Conservation (phyloP, 2,797 vertebrate genomes). For the Ptychadena robeensis region DNA sequence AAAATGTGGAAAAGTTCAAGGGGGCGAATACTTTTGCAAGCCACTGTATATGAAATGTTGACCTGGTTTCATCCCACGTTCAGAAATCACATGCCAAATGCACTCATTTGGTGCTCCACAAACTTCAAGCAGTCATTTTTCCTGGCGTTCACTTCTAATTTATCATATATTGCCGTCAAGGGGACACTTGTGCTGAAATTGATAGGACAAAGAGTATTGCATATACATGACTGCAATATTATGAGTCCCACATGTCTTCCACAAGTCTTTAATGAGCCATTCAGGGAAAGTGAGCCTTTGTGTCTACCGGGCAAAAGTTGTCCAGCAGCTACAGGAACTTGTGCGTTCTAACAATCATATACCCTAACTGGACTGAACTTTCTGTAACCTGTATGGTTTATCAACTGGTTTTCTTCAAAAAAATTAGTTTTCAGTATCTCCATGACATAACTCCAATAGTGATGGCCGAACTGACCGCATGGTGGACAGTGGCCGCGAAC, state of each 20-base stretch:
- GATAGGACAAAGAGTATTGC: conserved; percentile 25
- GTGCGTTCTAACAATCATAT: too few relatives aligned
- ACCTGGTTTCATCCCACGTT: not conserved
- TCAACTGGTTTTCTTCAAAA: too few relatives aligned
- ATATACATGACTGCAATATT: conserved; percentile 22
- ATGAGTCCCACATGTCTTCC: conserved; percentile 24
- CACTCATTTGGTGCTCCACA: not conserved
- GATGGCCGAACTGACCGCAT: too few relatives aligned
- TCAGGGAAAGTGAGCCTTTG: conserved; percentile 12
- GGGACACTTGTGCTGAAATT: conserved; percentile 28
- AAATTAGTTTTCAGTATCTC: too few relatives aligned
- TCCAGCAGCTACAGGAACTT: not conserved
- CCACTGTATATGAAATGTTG: not conserved
- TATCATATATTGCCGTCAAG: conserved; percentile 17
- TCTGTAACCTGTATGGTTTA: too few relatives aligned
- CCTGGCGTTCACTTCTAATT: conserved; percentile 17
- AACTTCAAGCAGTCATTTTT: not conserved
- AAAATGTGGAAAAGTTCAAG: too few relatives aligned
- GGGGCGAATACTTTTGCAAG: too few relatives aligned
- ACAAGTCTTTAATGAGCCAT: conserved; percentile 28
- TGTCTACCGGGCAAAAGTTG: not conserved
- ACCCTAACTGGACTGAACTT: too few relatives aligned
- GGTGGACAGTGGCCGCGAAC: too few relatives aligned
- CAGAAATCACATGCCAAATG: not conserved
- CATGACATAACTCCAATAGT: too few relatives aligned